These are phyloP conservation scores for Leptatherina wallacei DNA, from an alignment of 2,797 vertebrate species.

Conservation along the genomic window DNA sequence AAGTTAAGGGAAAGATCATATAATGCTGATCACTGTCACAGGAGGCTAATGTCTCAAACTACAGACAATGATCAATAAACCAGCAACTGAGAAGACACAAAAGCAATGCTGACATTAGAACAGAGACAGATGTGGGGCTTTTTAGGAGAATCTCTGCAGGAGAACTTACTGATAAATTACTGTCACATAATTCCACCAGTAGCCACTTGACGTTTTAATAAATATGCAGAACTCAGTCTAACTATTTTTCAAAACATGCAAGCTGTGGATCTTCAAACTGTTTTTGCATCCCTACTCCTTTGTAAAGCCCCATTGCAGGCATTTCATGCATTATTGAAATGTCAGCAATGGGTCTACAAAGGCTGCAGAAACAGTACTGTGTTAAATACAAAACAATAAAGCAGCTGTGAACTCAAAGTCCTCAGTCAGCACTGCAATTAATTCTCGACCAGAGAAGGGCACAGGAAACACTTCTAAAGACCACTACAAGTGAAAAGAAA, in stretches of 20 bases:
- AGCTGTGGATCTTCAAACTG: constrained; percentile 33
- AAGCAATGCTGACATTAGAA: constrained; percentile 40
- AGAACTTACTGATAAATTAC: not conserved
- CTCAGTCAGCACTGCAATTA: not conserved
- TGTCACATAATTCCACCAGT: constrained; percentile 2
- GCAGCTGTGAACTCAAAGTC: not conserved
- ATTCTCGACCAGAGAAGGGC: not conserved
- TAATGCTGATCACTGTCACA: constrained; percentile 74
- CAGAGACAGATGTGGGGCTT: constrained; percentile 2
- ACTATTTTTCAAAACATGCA: constrained; percentile 28
- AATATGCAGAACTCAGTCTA: not conserved
- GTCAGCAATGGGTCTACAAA: not conserved
- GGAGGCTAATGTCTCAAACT: constrained; percentile 58
- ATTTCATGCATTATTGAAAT: constrained; percentile 72
- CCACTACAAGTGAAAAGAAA: not conserved
- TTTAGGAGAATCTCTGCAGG: constrained; percentile 1
- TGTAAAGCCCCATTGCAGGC: constrained; percentile 29
- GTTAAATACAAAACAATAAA: not conserved
- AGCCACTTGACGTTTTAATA: not conserved
- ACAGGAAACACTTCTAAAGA: not conserved
- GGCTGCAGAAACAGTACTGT: not conserved
- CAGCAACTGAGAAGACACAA: constrained; percentile 45
- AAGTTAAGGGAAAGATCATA: constrained; percentile 60
- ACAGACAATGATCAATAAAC: constrained; percentile 69
- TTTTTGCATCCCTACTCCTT: constrained; percentile 29